Base-by-base conservation (phyloP, 92 coral and sea anemone species). In the Isaurus tuberculatus region DNA sequence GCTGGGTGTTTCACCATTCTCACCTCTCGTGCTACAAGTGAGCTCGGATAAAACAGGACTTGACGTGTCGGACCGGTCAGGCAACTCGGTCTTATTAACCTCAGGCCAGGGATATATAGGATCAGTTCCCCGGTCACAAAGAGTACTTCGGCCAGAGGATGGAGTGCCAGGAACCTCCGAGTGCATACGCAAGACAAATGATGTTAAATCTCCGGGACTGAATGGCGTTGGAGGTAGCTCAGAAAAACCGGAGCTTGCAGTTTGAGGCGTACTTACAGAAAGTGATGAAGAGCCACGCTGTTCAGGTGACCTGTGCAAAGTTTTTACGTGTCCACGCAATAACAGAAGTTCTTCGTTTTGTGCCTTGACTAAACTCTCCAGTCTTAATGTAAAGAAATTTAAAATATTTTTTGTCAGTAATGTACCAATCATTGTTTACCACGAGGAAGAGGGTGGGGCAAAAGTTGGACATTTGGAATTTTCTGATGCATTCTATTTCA, bases 61-160 rank as follows among this genome's bases (percentile, higher is more conserved):
- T 14, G 82, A 23, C 2, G 82, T 55, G 7, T 58, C 51, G 26
- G 68, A 34, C 8, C 51, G 48, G 34, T 40, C 57, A 3, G 55
- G 30, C 16, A 42, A 27, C 10, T 19, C 68, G 14, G 67, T 34
- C 3, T 34, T 40, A 25, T 9, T 14, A 33, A 26, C 79, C 68
- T 84, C 89, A 11, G 95, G 93, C 95, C 93, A 92, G 48, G 75
- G 79, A 75, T 32, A 90, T 36, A 92, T 20, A 27, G 95, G 95
- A 58, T 92, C 95, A 5, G 95, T 92, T 42, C 95, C 95, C 53
- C 85, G 85, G 44, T 87, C 85, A 20, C 93, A 87, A 46, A 87
- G 22, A 2, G 95, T 92, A 1, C 89, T 90, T 8, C 93, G 91
- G 3, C 91, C 93, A 20, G 95, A 90, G 15, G 92, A 91, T 37